Conservation (phyloP, 2,113 vertebrate species). For the Salvelinus fontinalis region DNA sequence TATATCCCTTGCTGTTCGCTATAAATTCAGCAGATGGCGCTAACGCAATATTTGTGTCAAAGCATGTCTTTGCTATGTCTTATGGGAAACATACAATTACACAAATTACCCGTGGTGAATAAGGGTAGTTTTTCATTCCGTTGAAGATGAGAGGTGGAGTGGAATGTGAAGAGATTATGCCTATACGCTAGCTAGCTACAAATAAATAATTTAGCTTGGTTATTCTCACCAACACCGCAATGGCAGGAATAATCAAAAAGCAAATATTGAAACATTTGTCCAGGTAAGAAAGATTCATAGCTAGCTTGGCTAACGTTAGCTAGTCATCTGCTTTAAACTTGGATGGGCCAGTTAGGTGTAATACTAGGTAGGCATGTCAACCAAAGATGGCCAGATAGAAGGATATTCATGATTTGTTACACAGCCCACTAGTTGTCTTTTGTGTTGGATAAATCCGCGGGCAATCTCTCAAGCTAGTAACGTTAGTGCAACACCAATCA, state of each 20-base stretch:
- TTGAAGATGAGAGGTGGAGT: background rate
- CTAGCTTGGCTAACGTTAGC: background rate
- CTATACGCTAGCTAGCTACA: background rate
- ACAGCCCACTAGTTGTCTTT: no score
- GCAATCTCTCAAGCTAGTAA: no score
- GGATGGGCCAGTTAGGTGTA: no score
- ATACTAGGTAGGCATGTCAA: no score
- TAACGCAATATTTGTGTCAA: background rate
- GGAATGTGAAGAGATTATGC: background rate
- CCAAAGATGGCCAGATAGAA: no score
- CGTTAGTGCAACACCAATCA: no score
- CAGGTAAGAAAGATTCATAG: conserved; percentile 74
- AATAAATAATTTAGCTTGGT: background rate
- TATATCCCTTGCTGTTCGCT: background rate
- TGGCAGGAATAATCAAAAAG: conserved; percentile 95
- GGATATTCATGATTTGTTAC: no score
- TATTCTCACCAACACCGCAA: conserved; percentile 43
- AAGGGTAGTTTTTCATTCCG: background rate
- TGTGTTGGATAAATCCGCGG: no score
- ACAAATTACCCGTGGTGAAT: background rate
- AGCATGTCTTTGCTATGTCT: background rate
- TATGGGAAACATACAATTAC: background rate
- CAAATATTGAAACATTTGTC: conserved; percentile 97
- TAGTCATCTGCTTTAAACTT: background rate
- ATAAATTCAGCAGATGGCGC: background rate